Evolutionary conservation across 2,797 vertebrate genomes (phyloP), one percentile per base, ranked within the genome.

Genomic region (Arnoldichthys spilopterus): DNA sequence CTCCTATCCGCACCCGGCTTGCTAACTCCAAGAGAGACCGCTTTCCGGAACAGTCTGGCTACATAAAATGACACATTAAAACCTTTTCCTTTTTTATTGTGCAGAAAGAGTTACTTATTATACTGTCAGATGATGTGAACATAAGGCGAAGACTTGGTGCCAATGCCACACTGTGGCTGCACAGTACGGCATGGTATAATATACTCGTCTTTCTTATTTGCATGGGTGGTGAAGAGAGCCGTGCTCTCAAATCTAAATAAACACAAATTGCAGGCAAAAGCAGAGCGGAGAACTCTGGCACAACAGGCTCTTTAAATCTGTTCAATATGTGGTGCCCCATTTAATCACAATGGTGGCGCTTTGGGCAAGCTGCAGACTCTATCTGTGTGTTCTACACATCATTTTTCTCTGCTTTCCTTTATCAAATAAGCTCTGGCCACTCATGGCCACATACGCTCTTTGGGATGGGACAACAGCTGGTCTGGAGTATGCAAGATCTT

Each of bases 311-410:
- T 84, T 83, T 87, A 92, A 92, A 92, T 92, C 47, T 85, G 86
- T 91, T 91, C 90, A 92, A 87, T 90, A 85, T 93, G 91, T 90
- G 91, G 86, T 84, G 32, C 26, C 20, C 82, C 81, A 67, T 86
- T 74, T 80, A 89, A 89, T 89, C 85, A 88, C 84, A 89, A 89
- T 80, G 80, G 79, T 81, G 82, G 84, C 84, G 89, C 88, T 83
- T 84, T 86, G 87, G 88, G 86, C 87, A 30, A 69, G 68, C 8
- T 26, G 37, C 43, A 79, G 62, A 43, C 62, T 51, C 11, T 18
- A 26, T 61, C 53, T 3, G 47, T 78, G 30, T 22, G 6, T 49
- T 7, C 30, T 45, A 37, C 4, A 4, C 24, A 67, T 3, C 26
- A 28, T 20, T 6, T 37, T 24, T 24, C 43, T 47, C 16, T 16